Evolutionary conservation across 2,888 invertebrate species (phyloP), one percentile per base, ranked within the genome.

Genomic region (Sisyra nigra): DNA sequence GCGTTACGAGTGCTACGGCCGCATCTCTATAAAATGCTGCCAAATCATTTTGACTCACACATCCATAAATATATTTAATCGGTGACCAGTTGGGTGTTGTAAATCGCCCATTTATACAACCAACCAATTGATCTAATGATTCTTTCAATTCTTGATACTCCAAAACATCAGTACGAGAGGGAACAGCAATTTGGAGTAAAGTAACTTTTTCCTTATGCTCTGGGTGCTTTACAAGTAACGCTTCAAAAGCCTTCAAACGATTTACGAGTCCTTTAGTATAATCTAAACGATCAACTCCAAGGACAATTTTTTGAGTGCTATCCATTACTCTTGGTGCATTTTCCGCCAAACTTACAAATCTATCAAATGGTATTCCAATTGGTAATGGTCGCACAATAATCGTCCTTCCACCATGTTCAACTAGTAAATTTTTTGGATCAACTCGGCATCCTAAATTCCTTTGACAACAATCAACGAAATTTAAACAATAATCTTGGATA

Each of bases 11-110:
- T 29, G 87, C 87, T 0, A 91, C 87, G 0, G 86, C 80, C 0
- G 89, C 77, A 53, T 89, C 89, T 14, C 88, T 69, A 59, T 89
- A 89, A 56, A 87, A 81, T 0, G 86, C 84, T 0, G 89, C 88
- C 36, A 89, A 60, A 55, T 88, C 86, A 42, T 85, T 80, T 61
- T 89, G 89, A 41, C 79, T 81, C 2, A 89, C 81, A 57, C 85
- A 87, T 8, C 88, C 89, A 57, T 84, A 89, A 51, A 89, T 89
- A 51, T 89, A 89, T 48, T 79, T 72, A 50, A 91, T 89, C 0
- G 91, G 91, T 1, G 89, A 87, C 91, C 91, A 91, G 58, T 86
- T 87, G 0, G 88, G 84, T 0, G 88, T 89, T 1, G 88, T 86
- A 54, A 89, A 89, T 45, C 80, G 74, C 11, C 89, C 89, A 57